Evolutionary conservation across 2,888 invertebrate genomes (phyloP).

Genomic region (Cerastis leucographa): DNA sequence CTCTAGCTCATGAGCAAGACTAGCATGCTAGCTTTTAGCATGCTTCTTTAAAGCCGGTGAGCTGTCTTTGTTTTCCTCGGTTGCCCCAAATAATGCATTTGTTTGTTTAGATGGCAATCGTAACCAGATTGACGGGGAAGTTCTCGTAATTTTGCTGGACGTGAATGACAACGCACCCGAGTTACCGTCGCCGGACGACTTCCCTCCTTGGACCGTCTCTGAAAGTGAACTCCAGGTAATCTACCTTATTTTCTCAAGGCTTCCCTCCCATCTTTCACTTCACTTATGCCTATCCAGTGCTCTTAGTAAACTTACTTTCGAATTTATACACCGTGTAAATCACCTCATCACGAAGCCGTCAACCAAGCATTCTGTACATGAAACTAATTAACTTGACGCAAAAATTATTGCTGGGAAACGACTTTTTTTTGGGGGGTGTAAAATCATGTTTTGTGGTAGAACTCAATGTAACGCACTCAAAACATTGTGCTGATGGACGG

Average conservation of each 20-base stretch:
- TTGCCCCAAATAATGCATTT: not conserved
- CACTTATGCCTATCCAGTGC: not conserved
- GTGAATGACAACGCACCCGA: conserved; percentile 92
- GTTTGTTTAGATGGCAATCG: conserved; percentile 81
- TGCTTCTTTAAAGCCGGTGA: not conserved
- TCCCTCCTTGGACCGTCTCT: conserved; percentile 78
- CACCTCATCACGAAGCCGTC: too few species aligned
- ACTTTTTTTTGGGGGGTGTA: too few species aligned
- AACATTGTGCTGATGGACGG: too few species aligned
- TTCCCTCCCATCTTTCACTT: not conserved
- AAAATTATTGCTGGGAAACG: too few species aligned
- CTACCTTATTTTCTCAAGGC: not conserved
- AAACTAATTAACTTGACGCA: too few species aligned
- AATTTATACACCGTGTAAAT: too few species aligned
- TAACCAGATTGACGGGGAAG: conserved; percentile 78
- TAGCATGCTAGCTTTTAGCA: not conserved
- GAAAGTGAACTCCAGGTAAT: conserved; percentile 78
- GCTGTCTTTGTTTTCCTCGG: not conserved
- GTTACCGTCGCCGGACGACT: conserved; percentile 75
- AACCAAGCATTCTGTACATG: too few species aligned
- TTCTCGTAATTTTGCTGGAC: conserved; percentile 89
- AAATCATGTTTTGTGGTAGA: too few species aligned
- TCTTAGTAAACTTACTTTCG: too few species aligned
- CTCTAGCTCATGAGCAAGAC: too few species aligned
- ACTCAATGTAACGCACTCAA: too few species aligned